Evolutionary conservation across 2,113 vertebrate genomes (phyloP).

Genomic region (Genyomyrus donnyi): DNA sequence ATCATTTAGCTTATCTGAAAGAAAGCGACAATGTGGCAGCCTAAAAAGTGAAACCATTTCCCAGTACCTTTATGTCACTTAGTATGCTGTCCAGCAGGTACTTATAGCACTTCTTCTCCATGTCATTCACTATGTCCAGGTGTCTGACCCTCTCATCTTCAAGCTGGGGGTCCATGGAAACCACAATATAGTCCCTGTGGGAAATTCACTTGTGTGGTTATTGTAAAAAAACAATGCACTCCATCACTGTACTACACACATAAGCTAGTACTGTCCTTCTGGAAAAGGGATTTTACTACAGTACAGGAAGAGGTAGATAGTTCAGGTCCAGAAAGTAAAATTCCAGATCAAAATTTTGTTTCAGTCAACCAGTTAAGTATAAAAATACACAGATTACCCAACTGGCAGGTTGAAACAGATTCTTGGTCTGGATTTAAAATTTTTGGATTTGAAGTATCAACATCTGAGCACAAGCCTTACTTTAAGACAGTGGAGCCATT

Average conservation of each 20-base stretch:
- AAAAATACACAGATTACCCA: not conserved
- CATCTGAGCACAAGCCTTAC: not conserved
- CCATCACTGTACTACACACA: not conserved
- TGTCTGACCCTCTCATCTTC: constrained; percentile 26
- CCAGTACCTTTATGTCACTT: constrained; percentile 65
- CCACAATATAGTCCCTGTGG: constrained; percentile 52
- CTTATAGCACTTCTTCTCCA: constrained; percentile 54
- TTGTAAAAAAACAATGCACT: not conserved
- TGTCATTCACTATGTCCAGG: constrained; percentile 49
- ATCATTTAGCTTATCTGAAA: not conserved
- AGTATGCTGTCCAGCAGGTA: constrained; percentile 58
- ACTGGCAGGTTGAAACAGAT: not conserved
- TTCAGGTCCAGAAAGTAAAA: not conserved
- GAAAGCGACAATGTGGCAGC: not conserved
- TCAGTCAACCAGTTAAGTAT: not conserved
- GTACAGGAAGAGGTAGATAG: not conserved
- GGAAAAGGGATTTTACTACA: not conserved
- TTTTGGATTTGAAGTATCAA: not conserved
- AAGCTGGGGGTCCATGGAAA: constrained; percentile 24
- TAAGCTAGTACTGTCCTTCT: not conserved
- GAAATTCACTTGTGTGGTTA: not conserved
- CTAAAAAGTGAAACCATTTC: not conserved
- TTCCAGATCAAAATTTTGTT: not conserved
- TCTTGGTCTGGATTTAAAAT: not conserved
- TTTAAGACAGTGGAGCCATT: not conserved